Percentiles rank a stretch among this genome's conserved stretches.
phyloP scores from a whole-genome alignment of 2,113 vertebrate genomes.

The Phaethornis superciliosus region DNA sequence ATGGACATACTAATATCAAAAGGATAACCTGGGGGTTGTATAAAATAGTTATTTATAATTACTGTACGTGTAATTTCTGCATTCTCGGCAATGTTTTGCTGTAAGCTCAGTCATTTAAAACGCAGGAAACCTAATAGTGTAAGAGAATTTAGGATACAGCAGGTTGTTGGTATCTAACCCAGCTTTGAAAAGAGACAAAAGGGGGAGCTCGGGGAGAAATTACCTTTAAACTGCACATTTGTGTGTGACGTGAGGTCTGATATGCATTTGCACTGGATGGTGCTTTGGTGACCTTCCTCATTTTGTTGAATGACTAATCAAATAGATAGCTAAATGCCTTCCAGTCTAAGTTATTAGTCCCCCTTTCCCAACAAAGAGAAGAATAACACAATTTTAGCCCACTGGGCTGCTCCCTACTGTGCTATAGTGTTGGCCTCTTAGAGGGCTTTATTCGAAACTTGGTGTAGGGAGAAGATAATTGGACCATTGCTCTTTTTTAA shows the following conservation, averaged over 20 bases:
- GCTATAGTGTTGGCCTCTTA: conserved; percentile 3
- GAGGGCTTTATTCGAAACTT: conserved; percentile 29
- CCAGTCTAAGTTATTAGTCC: conserved; percentile 20
- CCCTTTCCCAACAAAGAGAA: conserved; percentile 18
- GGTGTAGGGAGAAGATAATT: conserved; percentile 13
- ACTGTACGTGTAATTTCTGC: accelerated
- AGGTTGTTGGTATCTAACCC: not conserved
- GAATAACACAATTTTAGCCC: conserved; percentile 47
- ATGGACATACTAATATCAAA: not conserved
- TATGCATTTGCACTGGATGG: not conserved
- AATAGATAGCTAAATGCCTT: conserved; percentile 55
- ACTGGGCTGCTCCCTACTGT: conserved; percentile 50
- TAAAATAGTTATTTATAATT: not conserved
- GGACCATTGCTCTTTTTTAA: conserved; percentile 16
- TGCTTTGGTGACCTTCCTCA: not conserved
- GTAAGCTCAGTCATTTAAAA: not conserved
- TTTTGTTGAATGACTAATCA: conserved; percentile 46
- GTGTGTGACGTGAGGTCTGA: not conserved
- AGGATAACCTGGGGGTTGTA: not conserved
- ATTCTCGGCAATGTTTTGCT: not conserved
- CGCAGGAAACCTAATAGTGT: not conserved
- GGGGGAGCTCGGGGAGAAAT: not conserved
- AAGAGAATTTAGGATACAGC: not conserved
- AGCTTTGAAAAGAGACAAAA: not conserved
- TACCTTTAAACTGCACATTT: not conserved